Evolutionary conservation across 2,797 vertebrate genomes (phyloP).

Genomic region (Lycodopsis pacificus): DNA sequence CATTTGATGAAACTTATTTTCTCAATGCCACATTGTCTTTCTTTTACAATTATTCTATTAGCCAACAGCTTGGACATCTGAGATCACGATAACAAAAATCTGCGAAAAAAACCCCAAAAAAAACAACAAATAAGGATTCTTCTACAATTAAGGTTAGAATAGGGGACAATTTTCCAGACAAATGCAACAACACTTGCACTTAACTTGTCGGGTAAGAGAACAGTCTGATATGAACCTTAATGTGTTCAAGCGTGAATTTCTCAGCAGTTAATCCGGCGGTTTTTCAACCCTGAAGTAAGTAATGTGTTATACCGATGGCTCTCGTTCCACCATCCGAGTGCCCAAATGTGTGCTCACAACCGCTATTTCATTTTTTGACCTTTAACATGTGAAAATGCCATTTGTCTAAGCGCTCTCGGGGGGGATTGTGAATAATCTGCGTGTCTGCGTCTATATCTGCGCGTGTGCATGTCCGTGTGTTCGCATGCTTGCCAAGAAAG

Average conservation of each 20-base stretch:
- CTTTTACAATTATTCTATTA: neutral
- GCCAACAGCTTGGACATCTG: neutral
- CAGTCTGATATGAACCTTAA: conserved; percentile 24
- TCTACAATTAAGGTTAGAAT: neutral
- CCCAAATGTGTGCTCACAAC: conserved; percentile 45
- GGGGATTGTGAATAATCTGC: conserved; percentile 69
- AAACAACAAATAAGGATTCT: neutral
- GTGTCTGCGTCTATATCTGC: conserved; percentile 14
- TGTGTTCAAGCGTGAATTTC: conserved; percentile 33
- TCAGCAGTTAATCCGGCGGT: conserved; percentile 31
- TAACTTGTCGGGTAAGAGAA: neutral
- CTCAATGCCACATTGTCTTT: neutral
- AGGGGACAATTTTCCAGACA: neutral
- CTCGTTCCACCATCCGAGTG: conserved; percentile 17
- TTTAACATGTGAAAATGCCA: conserved; percentile 75
- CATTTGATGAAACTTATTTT: neutral
- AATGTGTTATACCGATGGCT: conserved; percentile 46
- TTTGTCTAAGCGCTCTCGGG: conserved; percentile 61
- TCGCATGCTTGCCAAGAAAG: conserved; percentile 60
- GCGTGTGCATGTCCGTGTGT: conserved; percentile 25
- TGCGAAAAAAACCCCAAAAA: neutral
- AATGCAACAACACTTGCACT: neutral
- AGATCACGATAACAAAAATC: neutral
- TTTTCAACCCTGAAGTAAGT: conserved; percentile 55
- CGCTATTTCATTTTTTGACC: conserved; percentile 67